Evolutionary conservation across 2,888 invertebrate genomes (phyloP).

Genomic region (Cheilosia grossa): DNA sequence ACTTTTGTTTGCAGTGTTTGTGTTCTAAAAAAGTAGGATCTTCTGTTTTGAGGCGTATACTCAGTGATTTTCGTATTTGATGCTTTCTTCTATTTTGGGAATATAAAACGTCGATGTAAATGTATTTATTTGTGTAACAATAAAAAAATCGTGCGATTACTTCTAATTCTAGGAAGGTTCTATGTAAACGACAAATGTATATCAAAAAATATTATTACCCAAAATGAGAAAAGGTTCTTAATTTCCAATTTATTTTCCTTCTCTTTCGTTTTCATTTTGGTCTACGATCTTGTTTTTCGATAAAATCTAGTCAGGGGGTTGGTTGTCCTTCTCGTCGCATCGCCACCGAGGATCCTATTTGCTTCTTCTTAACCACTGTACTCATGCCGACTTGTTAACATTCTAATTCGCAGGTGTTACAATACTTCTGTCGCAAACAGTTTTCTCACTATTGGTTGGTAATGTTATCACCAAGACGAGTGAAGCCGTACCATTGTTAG

Average conservation of each 20-base stretch:
- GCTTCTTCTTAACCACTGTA: slow-evolving; percentile 20
- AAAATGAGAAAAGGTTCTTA: slow-evolving; percentile 42
- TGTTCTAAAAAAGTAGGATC: slow-evolving; percentile 18
- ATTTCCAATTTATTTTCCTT: not conserved
- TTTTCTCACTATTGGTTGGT: slow-evolving; percentile 99
- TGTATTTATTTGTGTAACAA: slow-evolving; percentile 42
- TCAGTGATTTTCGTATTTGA: slow-evolving; percentile 77
- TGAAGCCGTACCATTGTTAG: slow-evolving; percentile 99
- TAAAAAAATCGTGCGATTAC: slow-evolving; percentile 77
- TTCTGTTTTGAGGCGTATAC: slow-evolving; percentile 53
- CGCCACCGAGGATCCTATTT: slow-evolving; percentile 19
- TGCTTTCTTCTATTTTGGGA: slow-evolving; percentile 74
- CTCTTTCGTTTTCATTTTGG: slow-evolving; percentile 1
- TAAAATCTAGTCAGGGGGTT: slow-evolving; percentile 10
- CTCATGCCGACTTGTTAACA: slow-evolving; percentile 70
- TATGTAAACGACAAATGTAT: slow-evolving; percentile 79
- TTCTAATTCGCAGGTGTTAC: slow-evolving; percentile 95
- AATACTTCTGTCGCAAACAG: slow-evolving; percentile 99
- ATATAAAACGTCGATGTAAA: slow-evolving; percentile 31
- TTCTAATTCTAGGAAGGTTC: slow-evolving; percentile 74
- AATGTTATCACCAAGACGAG: slow-evolving; percentile 99
- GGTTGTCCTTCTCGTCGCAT: slow-evolving; percentile 26
- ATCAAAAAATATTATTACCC: slow-evolving; percentile 80
- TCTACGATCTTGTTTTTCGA: not conserved
- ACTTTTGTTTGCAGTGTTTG: slow-evolving; percentile 36